Base-by-base conservation (phyloP, 2,888 invertebrate species). In the Eupeodes latifasciatus region DNA sequence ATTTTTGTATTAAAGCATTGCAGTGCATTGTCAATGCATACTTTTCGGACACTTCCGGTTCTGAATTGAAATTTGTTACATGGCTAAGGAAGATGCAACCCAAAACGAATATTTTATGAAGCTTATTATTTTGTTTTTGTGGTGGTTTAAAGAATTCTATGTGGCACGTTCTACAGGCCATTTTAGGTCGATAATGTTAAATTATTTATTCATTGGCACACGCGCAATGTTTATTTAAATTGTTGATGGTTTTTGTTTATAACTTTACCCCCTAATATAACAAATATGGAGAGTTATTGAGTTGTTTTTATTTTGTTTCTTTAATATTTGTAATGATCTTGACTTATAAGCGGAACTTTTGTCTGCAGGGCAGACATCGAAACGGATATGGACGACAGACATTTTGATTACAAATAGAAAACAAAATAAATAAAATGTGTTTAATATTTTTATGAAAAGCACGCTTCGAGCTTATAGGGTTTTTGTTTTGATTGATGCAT, bases 121-220 rank as follows among this genome's bases (percentile, higher is more conserved):
- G 53, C 49, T 75, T 72, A 62, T 69, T 61, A 44, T 84, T 12
- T 44, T 27, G n/a, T 16, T 71, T 40, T 7, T 7, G 40, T 40
- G 6, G 0, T 9, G 40, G 9, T 40, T 9, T 76, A 59, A 82
- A 67, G 77, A 81, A 86, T 84, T 87, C 74, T 72, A 44, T 55
- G 67, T 76, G 81, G 78, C 88, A 85, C 84, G 85, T 88, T 81
- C 88, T 71, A 78, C 59, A 47, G 51, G 69, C 85, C 88, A 88
- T 88, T 88, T 88, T 61, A 53, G 78, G 66, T 27, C 59, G 61
- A 61, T 81, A 71, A 84, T 81, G 67, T 78, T 12, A 64, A 78
- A 84, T 40, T 88, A 81, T 69, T 71, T 81, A 88, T 85, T 85
- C 88, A 88, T 81, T 69, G 83, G 80, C 75, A 64, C 87, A 83